A percentile compares a stretch with the other conserved stretches of the same genome.
Conservation (phyloP, 2,113 vertebrate species). For the Microtus ochrogaster region DNA sequence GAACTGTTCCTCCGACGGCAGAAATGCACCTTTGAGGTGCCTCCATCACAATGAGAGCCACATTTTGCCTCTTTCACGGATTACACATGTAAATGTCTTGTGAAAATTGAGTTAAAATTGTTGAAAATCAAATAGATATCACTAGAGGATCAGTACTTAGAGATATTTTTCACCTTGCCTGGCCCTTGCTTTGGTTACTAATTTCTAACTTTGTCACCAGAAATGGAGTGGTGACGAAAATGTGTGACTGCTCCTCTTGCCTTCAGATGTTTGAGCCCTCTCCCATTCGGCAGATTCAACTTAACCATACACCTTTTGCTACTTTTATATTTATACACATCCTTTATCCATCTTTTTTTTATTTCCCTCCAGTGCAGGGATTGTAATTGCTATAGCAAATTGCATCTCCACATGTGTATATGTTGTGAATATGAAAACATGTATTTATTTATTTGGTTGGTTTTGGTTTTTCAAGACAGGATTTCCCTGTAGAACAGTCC, state of each 20-base stretch:
- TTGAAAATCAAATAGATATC: slow-evolving; percentile 20
- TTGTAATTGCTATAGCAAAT: not conserved
- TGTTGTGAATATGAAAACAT: too few relatives aligned
- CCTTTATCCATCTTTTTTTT: not conserved
- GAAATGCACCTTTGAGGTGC: not conserved
- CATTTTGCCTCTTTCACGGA: slow-evolving; percentile 43
- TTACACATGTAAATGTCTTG: not conserved
- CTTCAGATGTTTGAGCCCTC: not conserved
- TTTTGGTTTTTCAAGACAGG: not conserved
- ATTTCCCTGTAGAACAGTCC: not conserved
- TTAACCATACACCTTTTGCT: not conserved
- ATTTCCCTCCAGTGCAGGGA: not conserved
- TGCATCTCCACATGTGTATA: not conserved
- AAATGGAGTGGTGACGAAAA: not conserved
- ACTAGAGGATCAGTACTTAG: not conserved
- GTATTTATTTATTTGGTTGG: not conserved
- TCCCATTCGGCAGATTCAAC: not conserved
- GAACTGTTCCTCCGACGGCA: slow-evolving; percentile 40
- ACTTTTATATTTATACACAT: not conserved
- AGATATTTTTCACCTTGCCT: not conserved
- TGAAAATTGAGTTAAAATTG: slow-evolving; percentile 24
- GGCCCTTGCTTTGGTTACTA: not conserved
- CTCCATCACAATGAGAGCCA: not conserved
- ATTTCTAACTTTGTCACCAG: slow-evolving; percentile 44
- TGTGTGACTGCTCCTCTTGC: not conserved